Evolutionary conservation across 2,888 invertebrate species (phyloP).

Genomic region (Tipula confusa): DNA sequence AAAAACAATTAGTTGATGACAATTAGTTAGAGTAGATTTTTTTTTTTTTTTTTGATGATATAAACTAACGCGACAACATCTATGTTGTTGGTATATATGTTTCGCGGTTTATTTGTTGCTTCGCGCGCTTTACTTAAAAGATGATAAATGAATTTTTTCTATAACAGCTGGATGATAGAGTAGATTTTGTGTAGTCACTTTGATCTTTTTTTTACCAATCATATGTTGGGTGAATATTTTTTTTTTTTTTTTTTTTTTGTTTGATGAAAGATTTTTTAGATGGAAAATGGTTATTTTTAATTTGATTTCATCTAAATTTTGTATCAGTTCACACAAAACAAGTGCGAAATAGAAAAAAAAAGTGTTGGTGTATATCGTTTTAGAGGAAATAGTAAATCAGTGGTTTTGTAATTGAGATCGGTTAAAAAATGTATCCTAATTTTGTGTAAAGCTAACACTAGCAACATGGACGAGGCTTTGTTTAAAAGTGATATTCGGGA

Average conservation of each 20-base stretch:
- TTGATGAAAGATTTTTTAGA: neutral
- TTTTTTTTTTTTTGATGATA: neutral
- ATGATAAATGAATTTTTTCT: conserved; percentile 3
- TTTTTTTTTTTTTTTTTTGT: neutral
- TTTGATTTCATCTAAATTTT: neutral
- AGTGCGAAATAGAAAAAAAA: neutral
- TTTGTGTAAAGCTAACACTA: no score
- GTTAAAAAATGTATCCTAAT: no score
- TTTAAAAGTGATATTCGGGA: no score
- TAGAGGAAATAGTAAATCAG: no score
- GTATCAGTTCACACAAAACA: neutral
- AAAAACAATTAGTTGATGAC: neutral
- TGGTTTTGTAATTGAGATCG: no score
- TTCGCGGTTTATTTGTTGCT: neutral
- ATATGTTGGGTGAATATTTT: neutral
- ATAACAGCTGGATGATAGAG: conserved; percentile 20
- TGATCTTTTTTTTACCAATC: neutral
- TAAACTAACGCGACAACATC: neutral
- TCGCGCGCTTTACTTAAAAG: neutral
- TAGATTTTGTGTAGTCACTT: neutral
- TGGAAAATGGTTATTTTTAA: conserved; percentile 20
- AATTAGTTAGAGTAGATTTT: neutral
- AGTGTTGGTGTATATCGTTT: no score
- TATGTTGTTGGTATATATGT: neutral
- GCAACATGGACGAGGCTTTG: no score